Percentiles rank a stretch among this genome's conserved stretches.
Evolutionary conservation across 2,888 invertebrate genomes (phyloP).

Genomic region (Merodon equestris): DNA sequence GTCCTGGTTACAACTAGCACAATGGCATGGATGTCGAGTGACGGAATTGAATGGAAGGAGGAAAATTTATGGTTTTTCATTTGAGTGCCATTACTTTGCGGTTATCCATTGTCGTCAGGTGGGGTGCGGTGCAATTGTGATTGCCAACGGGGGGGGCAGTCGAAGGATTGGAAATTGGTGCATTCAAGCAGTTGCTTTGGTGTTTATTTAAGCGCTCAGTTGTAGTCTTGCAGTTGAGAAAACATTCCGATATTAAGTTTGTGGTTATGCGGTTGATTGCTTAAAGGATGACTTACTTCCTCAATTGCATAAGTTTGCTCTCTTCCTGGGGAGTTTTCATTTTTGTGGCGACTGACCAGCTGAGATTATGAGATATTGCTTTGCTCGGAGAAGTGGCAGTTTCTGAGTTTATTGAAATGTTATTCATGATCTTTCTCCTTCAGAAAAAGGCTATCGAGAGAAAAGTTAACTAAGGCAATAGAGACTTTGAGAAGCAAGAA

Average conservation of each 20-base stretch:
- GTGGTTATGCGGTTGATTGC: slow-evolving; percentile 32
- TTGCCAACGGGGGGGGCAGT: too few relatives aligned
- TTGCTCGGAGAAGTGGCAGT: slow-evolving; percentile 18
- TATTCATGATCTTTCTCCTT: background rate
- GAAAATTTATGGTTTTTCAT: slow-evolving; percentile 56
- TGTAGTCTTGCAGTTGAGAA: background rate
- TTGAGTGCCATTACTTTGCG: slow-evolving; percentile 63
- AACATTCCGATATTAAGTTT: slow-evolving; percentile 39
- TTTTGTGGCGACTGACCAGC: slow-evolving; percentile 16
- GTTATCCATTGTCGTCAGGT: slow-evolving; percentile 42
- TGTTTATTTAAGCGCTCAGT: slow-evolving; percentile 45
- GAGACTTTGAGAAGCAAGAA: too few relatives aligned
- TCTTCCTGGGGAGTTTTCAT: background rate
- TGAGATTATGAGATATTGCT: slow-evolving; percentile 32
- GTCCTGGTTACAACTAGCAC: slow-evolving; percentile 20
- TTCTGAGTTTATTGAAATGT: slow-evolving; percentile 7
- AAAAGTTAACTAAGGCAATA: too few relatives aligned
- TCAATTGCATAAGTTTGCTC: slow-evolving; percentile 10
- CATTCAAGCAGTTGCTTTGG: slow-evolving; percentile 40
- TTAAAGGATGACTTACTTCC: background rate
- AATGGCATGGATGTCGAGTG: slow-evolving; percentile 3
- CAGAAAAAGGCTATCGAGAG: background rate
- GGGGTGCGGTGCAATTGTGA: too few relatives aligned
- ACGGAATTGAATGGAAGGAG: slow-evolving; percentile 29
- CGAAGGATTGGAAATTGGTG: background rate